A percentile compares a stretch with the other conserved stretches of the same genome.
phyloP scores from a whole-genome alignment of 2,888 invertebrate genomes.

The Carcina quercana region DNA sequence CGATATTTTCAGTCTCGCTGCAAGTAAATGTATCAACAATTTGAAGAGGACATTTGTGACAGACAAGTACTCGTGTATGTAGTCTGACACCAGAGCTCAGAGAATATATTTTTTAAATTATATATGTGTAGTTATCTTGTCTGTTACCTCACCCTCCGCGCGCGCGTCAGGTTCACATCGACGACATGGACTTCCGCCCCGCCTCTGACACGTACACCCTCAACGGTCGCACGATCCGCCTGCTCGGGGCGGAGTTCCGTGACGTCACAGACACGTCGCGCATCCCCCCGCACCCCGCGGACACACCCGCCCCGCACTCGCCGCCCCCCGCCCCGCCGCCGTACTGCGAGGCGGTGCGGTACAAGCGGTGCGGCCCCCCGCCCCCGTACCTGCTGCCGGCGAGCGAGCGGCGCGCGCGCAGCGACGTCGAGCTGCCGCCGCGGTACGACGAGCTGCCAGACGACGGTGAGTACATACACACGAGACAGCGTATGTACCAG shows the following conservation, averaged over 20 bases:
- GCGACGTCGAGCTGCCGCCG: constrained; percentile 57
- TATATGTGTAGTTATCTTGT: too few species aligned
- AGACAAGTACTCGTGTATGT: too few species aligned
- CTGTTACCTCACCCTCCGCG: constrained; percentile 59
- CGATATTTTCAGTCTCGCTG: too few species aligned
- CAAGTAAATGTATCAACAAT: too few species aligned
- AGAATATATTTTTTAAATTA: too few species aligned
- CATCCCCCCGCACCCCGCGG: constrained; percentile 55
- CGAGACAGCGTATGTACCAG: too few species aligned
- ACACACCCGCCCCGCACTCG: constrained; percentile 62
- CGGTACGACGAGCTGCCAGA: constrained; percentile 47
- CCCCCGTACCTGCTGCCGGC: constrained; percentile 55
- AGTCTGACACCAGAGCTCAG: too few species aligned
- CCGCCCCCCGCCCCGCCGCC: constrained; percentile 60
- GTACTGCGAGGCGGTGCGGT: constrained; percentile 54
- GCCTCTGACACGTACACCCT: constrained; percentile 57
- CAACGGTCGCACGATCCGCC: constrained; percentile 55
- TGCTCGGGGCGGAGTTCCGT: constrained; percentile 57
- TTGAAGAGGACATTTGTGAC: too few species aligned
- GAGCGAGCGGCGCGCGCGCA: constrained; percentile 42
- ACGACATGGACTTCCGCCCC: constrained; percentile 46
- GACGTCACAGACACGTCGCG: constrained; percentile 58
- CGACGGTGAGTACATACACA: too few species aligned
- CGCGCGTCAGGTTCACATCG: constrained; percentile 49
- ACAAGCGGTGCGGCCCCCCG: constrained; percentile 61